phyloP scores from a whole-genome alignment of 1,140 invertebrate genomes.

The Oncopeltus fasciatus region DNA sequence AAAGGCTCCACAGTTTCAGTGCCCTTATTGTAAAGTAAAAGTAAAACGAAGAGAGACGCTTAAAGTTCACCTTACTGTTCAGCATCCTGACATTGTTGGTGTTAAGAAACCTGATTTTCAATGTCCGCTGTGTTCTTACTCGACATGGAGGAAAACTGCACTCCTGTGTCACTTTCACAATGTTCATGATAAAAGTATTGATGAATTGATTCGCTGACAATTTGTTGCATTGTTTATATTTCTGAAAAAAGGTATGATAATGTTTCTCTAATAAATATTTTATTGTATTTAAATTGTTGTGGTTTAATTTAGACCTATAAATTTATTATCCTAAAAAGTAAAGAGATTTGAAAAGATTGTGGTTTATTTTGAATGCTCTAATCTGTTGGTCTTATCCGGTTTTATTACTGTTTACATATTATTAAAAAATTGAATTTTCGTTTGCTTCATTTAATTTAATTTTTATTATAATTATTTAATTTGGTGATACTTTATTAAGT shows the following conservation, averaged over 20 bases:
- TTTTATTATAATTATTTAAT: too few species aligned
- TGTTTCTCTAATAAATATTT: background rate
- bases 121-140: background rate
- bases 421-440: too few species aligned
- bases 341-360: too few species aligned
- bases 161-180: background rate
- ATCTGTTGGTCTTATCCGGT: too few species aligned
- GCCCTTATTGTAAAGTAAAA: conserved; percentile 30
- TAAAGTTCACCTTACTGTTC: conserved; percentile 1
- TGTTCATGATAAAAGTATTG: background rate
- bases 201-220: background rate
- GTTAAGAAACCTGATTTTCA: background rate
- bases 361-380: too few species aligned
- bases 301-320: too few species aligned
- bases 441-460: too few species aligned
- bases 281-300: too few species aligned
- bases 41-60: conserved; percentile 9
- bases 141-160: background rate
- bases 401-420: too few species aligned
- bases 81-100: conserved; percentile 23
- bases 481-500: too few species aligned
- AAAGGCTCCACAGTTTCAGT: conserved; percentile 33
- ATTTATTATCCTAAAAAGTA: too few species aligned
- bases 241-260: background rate
- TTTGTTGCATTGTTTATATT: too few species aligned